Percentiles rank a stretch among this genome's conserved stretches.
Evolutionary conservation across 2,113 vertebrate genomes (phyloP).

Genomic region (Smithornis capensis): DNA sequence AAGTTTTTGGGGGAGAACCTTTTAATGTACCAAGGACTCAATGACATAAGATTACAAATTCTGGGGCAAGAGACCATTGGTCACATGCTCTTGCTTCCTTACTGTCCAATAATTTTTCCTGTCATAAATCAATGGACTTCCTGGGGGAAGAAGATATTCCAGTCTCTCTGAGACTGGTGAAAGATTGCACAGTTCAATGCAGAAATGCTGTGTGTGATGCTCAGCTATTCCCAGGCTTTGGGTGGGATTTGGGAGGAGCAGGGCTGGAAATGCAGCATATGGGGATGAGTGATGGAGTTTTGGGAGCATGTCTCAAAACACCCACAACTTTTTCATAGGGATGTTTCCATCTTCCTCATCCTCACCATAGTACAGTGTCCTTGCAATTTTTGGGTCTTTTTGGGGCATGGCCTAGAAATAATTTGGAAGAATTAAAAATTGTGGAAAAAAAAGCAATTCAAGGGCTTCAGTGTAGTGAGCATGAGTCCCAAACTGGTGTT

Average conservation of each 20-base stretch:
- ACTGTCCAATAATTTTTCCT: neutral
- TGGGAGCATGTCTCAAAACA: fast-evolving
- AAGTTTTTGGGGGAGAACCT: neutral
- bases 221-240: neutral
- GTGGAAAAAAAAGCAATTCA: neutral
- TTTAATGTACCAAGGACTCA: neutral
- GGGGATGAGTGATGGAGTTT: fast-evolving
- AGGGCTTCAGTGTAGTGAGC: fast-evolving
- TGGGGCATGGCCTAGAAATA: neutral
- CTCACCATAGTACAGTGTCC: fast-evolving
- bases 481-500: neutral
- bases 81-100: neutral
- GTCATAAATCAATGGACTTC: neutral
- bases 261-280: neutral
- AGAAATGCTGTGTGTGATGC: neutral
- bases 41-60: neutral
- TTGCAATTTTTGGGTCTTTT: neutral
- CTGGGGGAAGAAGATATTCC: neutral
- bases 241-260: neutral
- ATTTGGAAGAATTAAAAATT: neutral
- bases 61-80: neutral
- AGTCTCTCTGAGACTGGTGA: neutral
- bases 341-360: neutral
- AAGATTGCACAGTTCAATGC: neutral
- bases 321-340: fast-evolving